These are phyloP conservation scores for Saimiri boliviensis DNA, from an alignment of 2,113 vertebrate species.

Conservation along the genomic window DNA sequence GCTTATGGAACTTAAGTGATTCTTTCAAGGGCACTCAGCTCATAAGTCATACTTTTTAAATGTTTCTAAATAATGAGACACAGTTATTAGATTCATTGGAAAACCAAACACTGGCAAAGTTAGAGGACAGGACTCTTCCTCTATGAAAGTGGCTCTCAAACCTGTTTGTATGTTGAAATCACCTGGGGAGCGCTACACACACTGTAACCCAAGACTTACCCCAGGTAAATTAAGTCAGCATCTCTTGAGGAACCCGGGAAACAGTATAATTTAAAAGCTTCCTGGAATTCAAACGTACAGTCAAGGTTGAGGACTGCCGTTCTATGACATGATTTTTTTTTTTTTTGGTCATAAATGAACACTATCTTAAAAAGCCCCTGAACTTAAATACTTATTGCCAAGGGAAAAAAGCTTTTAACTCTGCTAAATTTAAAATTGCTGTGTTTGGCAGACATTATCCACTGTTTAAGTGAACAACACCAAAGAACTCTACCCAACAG, in stretches of 20 bases:
- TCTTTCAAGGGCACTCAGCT: not conserved
- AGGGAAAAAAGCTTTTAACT: not conserved
- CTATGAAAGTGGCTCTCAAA: not conserved
- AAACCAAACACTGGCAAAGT: not conserved
- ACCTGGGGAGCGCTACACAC: not conserved
- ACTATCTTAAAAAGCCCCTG: not conserved
- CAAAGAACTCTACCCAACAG: not conserved
- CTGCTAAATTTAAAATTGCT: not conserved
- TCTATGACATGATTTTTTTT: conserved; percentile 12
- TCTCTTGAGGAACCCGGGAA: not conserved
- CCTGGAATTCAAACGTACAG: not conserved
- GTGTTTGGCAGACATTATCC: not conserved
- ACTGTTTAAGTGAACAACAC: not conserved
- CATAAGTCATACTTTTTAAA: conserved; percentile 1
- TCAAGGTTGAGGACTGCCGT: not conserved
- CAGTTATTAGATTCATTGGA: not conserved
- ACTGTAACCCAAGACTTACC: not conserved
- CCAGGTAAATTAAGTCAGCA: not conserved
- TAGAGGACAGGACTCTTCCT: not conserved
- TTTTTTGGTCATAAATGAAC: conserved; percentile 22
- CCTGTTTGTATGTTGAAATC: not conserved
- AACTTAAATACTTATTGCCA: not conserved
- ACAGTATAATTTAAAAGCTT: not conserved
- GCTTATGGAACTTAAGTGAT: conserved; percentile 1
- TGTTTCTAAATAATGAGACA: not conserved